A percentile compares a stretch with the other conserved stretches of the same genome.
Conservation (phyloP, 92 coral and sea anemone species). For the Palythoa caribaeorum region DNA sequence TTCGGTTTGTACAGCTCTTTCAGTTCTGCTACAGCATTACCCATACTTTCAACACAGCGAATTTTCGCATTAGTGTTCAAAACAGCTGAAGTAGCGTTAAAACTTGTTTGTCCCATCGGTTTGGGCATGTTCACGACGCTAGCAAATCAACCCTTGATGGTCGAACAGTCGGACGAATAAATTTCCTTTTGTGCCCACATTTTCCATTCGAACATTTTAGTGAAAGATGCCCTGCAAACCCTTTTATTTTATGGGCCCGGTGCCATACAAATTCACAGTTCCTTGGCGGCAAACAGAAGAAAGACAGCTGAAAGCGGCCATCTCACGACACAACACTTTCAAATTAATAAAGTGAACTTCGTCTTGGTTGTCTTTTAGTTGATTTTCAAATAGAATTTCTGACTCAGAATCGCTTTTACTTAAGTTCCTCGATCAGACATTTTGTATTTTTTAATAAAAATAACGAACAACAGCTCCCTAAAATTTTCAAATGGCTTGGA, state of each 20-base stretch:
- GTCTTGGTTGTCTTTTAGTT: not conserved
- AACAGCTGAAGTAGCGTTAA: not conserved
- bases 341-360: not conserved
- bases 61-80: slow-evolving; percentile 15
- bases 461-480: no score
- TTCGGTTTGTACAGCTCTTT: slow-evolving; percentile 16
- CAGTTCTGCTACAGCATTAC: slow-evolving; percentile 5
- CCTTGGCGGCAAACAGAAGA: not conserved
- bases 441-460: no score
- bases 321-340: not conserved
- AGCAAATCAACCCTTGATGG: slow-evolving; percentile 18
- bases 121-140: slow-evolving; percentile 33
- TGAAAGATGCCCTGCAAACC: no score
- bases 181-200: not conserved
- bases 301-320: not conserved
- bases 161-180: slow-evolving; percentile 25
- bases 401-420: not conserved
- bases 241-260: no score
- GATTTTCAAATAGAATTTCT: not conserved
- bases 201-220: no score
- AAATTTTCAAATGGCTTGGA: no score
- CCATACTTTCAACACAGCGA: not conserved
- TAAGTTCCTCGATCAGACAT: no score
- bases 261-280: not conserved
- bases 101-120: slow-evolving; percentile 19